Conservation (phyloP, 1,140 invertebrate genomes). For the Philopotamus ludificatus region DNA sequence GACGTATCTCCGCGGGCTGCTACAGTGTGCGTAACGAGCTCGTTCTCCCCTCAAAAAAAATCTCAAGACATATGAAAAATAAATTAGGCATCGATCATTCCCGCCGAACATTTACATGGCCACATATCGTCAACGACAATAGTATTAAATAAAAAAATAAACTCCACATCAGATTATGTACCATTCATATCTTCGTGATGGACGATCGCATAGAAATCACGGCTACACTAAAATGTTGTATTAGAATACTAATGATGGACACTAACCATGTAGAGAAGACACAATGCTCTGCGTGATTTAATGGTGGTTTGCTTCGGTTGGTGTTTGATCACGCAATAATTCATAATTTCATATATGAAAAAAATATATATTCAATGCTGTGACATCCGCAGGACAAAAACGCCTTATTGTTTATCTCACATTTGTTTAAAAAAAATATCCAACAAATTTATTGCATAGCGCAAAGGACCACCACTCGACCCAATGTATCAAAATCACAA, state of each 20-base stretch:
- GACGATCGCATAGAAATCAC: conserved; percentile 34
- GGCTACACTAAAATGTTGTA: conserved; percentile 28
- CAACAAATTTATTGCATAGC: background rate
- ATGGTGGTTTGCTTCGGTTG: conserved; percentile 20
- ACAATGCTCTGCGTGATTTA: conserved; percentile 39
- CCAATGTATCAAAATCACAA: conserved; percentile 13
- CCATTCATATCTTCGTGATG: conserved; percentile 36
- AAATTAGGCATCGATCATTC: conserved; percentile 33
- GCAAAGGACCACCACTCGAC: conserved; percentile 7
- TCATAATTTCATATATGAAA: conserved; percentile 1
- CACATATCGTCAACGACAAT: conserved; percentile 20
- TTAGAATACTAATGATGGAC: conserved; percentile 41
- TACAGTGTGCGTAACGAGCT: conserved; percentile 37
- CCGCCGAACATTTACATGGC: background rate
- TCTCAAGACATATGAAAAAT: background rate
- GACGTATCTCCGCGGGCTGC: conserved; percentile 53
- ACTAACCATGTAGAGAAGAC: conserved; percentile 30
- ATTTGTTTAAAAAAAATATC: background rate
- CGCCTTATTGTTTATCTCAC: background rate
- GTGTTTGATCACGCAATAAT: conserved; percentile 2
- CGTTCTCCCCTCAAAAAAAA: background rate
- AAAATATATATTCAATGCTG: background rate
- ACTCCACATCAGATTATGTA: conserved; percentile 22
- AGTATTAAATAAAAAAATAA: conserved; percentile 10
- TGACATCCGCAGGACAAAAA: background rate